These are phyloP conservation scores for Albula goreensis DNA, from an alignment of 2,113 vertebrate species.

Conservation along the genomic window DNA sequence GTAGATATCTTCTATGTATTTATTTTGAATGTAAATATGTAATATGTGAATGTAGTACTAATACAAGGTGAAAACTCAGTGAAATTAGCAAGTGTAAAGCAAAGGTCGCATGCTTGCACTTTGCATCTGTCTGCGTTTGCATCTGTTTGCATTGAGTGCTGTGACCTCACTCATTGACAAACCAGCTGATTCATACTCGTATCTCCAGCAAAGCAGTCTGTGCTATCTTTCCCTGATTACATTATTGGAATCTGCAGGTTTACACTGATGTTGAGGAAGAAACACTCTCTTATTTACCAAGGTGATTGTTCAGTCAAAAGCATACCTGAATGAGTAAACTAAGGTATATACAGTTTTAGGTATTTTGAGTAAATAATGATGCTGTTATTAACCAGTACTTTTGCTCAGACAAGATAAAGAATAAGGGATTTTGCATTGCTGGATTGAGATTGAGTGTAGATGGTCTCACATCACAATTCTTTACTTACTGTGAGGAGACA, in stretches of 20 bases:
- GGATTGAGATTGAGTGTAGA: not conserved
- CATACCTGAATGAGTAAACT: not conserved
- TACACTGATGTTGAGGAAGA: not conserved
- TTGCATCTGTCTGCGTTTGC: not conserved
- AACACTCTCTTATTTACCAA: not conserved
- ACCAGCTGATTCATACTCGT: not conserved
- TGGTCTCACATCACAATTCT: not conserved
- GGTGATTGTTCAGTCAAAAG: not conserved
- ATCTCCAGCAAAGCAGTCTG: not conserved
- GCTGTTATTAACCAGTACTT: not conserved
- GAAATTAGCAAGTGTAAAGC: not conserved
- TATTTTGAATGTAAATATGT: not conserved
- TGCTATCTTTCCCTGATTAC: not conserved
- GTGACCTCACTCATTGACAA: not conserved
- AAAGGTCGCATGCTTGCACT: not conserved
- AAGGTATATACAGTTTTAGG: not conserved
- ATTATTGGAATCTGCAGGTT: not conserved
- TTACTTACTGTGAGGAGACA: not conserved
- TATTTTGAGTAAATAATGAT: not conserved
- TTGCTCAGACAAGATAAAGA: not conserved
- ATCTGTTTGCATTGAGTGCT: not conserved
- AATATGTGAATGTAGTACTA: not conserved
- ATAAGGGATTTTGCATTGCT: not conserved
- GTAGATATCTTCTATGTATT: not conserved
- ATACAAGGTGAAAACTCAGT: not conserved